phyloP scores from a whole-genome alignment of 2,888 invertebrate species.

The Caenorhabditis angaria region DNA sequence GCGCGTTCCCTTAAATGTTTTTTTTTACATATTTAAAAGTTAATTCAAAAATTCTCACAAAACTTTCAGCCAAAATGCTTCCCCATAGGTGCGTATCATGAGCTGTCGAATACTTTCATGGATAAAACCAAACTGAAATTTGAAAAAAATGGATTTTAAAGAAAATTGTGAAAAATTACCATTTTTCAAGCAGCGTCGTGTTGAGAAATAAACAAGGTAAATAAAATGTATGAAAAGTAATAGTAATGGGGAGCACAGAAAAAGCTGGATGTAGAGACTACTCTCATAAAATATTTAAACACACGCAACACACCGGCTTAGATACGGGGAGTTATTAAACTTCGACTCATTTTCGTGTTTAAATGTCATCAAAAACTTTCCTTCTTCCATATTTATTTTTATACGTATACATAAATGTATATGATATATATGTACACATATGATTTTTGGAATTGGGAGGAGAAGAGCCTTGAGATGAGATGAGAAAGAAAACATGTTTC shows the following conservation, averaged over 20 bases:
- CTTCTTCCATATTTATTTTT: too few species aligned
- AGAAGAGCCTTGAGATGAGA: not conserved
- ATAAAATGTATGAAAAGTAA: conserved; percentile 9
- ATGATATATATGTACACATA: not conserved
- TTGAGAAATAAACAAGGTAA: not conserved
- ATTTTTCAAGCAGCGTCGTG: not conserved
- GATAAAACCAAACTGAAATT: conserved; percentile 69
- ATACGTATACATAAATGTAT: not conserved
- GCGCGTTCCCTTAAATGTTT: conserved; percentile 47
- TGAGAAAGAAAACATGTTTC: not conserved
- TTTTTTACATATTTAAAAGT: not conserved
- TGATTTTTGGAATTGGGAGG: not conserved
- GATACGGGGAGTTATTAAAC: conserved; percentile 16
- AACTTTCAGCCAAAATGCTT: conserved; percentile 66
- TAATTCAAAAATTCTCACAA: conserved; percentile 47
- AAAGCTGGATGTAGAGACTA: too few species aligned
- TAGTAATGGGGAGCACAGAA: too few species aligned
- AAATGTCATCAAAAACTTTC: conserved; percentile 36
- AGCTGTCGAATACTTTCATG: conserved; percentile 69
- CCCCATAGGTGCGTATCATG: conserved; percentile 68
- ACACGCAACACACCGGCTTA: conserved; percentile 20
- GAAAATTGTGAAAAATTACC: conserved; percentile 14
- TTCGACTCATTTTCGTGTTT: conserved; percentile 16
- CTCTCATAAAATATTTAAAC: conserved; percentile 28
- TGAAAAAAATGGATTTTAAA: not conserved